These are phyloP conservation scores for Anguilla anguilla DNA, from an alignment of 2,797 vertebrate genomes.

Conservation along the genomic window DNA sequence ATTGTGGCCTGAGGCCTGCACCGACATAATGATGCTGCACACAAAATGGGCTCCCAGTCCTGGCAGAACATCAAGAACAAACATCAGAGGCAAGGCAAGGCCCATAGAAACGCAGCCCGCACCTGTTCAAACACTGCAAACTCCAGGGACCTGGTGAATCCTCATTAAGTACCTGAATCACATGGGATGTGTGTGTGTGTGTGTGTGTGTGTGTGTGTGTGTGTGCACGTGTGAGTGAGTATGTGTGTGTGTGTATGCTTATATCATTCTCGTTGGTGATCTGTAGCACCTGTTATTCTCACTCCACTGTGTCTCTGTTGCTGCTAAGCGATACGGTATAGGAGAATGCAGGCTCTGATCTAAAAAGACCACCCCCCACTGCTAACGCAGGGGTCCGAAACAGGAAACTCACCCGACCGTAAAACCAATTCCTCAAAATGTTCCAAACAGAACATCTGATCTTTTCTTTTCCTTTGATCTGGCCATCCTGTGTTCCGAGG, in stretches of 20 bases:
- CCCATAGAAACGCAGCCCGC: background rate
- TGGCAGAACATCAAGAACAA: background rate
- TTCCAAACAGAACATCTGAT: background rate
- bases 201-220: background rate
- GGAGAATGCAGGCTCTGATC: background rate
- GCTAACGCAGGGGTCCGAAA: background rate
- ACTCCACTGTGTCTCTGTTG: background rate
- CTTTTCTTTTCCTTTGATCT: background rate
- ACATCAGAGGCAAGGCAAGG: background rate
- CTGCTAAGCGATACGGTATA: background rate
- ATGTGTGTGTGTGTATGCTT: background rate
- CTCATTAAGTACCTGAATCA: background rate
- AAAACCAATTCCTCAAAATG: background rate
- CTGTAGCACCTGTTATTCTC: background rate
- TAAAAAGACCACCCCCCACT: background rate
- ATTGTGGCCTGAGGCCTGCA: background rate
- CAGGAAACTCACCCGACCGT: too few species aligned
- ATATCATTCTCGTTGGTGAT: background rate
- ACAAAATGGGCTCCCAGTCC: background rate
- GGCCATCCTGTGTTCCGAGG: background rate
- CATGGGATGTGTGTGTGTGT: background rate
- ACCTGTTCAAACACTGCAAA: background rate
- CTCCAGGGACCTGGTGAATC: background rate
- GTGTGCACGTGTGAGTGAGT: too few species aligned
- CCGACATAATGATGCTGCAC: background rate